Base-by-base conservation (phyloP, 2,113 vertebrate genomes). In the Panthera uncia region DNA sequence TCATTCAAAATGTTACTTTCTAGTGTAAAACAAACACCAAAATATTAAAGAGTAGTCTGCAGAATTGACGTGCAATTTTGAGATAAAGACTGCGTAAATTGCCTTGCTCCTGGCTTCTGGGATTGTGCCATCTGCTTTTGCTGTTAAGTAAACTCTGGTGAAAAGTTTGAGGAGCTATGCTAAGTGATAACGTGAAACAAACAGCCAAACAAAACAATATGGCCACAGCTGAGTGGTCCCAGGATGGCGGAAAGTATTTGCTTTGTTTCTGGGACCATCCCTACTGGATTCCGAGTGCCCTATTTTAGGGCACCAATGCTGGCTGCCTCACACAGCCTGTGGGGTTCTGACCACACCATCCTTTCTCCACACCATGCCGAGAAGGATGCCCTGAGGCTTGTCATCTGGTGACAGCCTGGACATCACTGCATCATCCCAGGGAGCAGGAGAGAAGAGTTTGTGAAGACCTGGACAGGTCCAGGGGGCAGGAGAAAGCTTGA, bases 401-500 rank as follows among this genome's bases (percentile, higher is more conserved):
- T 48, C 15, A 25, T 23, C 13, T 18, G 78, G 45, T 66, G 68
- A 41, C 31, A 36, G 27, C 50, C n/a, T 25, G 27, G n/a, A 55
- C 19, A 2, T 73, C 25, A 4, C 61, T 7, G 11, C 0, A 0
- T 57, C 21, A 78, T 50, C 66, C 38, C 63, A 19, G n/a, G 38
- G 33, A 66, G 16, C 29, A 80, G 31, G 29, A 31, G 36, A 33
- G 19, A 15, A 29, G 71, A n/a, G 36, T 69, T 69, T 8, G 3
- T 33, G 71, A 31, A 63, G 12, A 31, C 27, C 25, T 36, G 21
- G 31, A 45, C 10, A 33, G 19, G 76, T 50, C 36, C 3, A 10
- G 18, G 10, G 55, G 41, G 41, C 38, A n/a, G 69, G 81, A 52
- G 33, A 73, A 41, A n/a, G 33, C 81, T 61, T 16, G 23, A 66